These are phyloP conservation scores for Zophobas morio DNA, from an alignment of 1,140 invertebrate genomes.

Conservation along the genomic window DNA sequence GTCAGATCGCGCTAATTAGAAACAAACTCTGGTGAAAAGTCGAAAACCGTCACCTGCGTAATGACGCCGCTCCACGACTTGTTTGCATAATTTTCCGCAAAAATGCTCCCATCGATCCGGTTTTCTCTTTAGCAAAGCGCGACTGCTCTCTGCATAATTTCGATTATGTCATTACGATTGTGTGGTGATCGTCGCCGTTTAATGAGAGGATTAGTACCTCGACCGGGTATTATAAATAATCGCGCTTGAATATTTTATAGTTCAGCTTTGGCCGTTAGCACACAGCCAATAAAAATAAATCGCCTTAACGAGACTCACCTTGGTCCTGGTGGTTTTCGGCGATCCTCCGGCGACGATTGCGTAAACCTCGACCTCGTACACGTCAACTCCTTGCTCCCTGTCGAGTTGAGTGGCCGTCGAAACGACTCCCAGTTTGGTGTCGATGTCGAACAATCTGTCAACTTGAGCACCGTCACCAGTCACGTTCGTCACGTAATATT, in stretches of 20 bases:
- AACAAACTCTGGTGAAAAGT: too few relatives aligned
- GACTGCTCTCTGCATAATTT: conserved; percentile 42
- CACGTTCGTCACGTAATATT: conserved; percentile 94
- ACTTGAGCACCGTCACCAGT: conserved; percentile 83
- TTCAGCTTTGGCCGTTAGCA: conserved; percentile 43
- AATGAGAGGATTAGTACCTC: conserved; percentile 50
- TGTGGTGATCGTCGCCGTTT: conserved; percentile 43
- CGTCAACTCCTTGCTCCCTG: conserved; percentile 84
- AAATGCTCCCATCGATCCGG: too few relatives aligned
- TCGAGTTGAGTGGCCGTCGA: conserved; percentile 89
- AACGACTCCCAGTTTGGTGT: conserved; percentile 89
- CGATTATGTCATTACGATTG: conserved; percentile 51
- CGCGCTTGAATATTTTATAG: conserved; percentile 50
- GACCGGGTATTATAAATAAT: conserved; percentile 51
- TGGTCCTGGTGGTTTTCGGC: conserved; percentile 82
- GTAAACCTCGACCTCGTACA: conserved; percentile 87
- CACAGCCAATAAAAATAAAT: conserved; percentile 42
- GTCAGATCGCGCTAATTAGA: too few relatives aligned
- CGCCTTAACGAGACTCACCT: conserved; percentile 73
- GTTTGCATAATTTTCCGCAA: too few relatives aligned
- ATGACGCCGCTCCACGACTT: too few relatives aligned
- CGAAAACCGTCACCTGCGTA: too few relatives aligned
- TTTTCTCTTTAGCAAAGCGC: not conserved
- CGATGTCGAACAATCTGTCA: conserved; percentile 90
- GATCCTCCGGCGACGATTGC: conserved; percentile 78